Base-by-base conservation (phyloP, 1,140 invertebrate species). In the Anoplophora glabripennis region DNA sequence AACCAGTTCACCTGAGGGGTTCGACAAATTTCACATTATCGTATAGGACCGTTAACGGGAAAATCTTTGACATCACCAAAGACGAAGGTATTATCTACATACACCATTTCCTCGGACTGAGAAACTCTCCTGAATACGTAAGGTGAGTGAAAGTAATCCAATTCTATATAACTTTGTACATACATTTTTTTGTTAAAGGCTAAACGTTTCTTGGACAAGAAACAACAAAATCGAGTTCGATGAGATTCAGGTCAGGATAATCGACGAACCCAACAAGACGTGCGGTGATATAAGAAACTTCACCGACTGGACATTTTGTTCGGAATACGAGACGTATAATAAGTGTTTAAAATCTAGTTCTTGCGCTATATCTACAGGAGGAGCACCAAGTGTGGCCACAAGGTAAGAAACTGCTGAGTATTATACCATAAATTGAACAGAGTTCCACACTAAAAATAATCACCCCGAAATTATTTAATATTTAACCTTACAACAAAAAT, bases 11-110 rank as follows among this genome's bases (percentile, higher is more conserved):
- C 12, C 61, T 73, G 5, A 60, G 66, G 35, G 58, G 58, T 3
- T 66, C 64, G 2, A 52, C 44, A 10, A 59, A 59, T 40, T 68
- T 75, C 48, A 57, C 58, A 4, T 72, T 73, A 12, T 37, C 44
- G 2, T 42, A 61, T 10, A 28, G 53, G 33, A 71, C 37, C 37
- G 36, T 54, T 38, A 47, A 36, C 12, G 48, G 51, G 21, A 51
- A 35, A 15, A 76, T 79, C 5, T 84, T 85, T 64, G 77, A 76
- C 35, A 75, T 86, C 9, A 85, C 84, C 0, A 44, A 63, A 5
- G 71, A 45, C 0, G 79, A 76, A 34, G 84, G 84, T 0, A 86
- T 86, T 48, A 61, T 86, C 14, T 85, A 79, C 64, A 79, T 86
- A 0, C 63, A 70, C 2, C 74, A 84, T 65, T 54, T 44, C 9